phyloP scores from a whole-genome alignment of 2,113 vertebrate genomes.

The Microtus ochrogaster region DNA sequence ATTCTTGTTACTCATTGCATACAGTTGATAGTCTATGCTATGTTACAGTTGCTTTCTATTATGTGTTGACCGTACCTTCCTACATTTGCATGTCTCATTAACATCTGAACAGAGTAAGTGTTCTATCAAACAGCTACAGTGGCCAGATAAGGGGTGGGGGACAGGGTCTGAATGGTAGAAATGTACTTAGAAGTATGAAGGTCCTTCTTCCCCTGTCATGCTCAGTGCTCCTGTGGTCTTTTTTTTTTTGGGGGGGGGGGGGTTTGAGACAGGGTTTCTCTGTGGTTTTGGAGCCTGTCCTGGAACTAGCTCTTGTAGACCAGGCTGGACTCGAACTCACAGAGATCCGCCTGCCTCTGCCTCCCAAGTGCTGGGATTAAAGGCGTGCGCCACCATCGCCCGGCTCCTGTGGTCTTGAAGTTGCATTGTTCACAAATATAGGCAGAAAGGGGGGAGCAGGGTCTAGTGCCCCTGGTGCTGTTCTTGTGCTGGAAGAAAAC shows the following conservation, averaged over 20 bases:
- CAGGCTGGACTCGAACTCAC: no score
- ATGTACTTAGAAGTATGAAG: not conserved
- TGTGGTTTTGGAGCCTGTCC: no score
- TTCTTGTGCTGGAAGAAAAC: conserved; percentile 18
- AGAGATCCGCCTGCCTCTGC: no score
- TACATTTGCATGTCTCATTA: not conserved
- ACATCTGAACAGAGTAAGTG: not conserved
- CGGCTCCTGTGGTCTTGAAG: not conserved
- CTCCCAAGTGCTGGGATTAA: no score
- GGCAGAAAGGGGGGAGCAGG: no score
- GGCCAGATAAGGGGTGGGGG: not conserved
- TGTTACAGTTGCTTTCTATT: not conserved
- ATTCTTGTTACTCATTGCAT: not conserved
- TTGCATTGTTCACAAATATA: not conserved
- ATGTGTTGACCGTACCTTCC: not conserved
- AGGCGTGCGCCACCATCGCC: no score
- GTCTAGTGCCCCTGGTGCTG: not conserved
- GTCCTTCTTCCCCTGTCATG: not conserved
- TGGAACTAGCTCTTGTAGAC: no score
- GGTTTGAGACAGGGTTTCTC: no score
- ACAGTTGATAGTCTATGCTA: not conserved
- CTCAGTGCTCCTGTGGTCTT: not conserved
- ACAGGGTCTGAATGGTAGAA: not conserved
- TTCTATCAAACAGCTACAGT: conserved; percentile 8
- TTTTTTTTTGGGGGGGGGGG: no score